Evolutionary conservation across 1,140 invertebrate species (phyloP).

Genomic region (Phymastichus coffea): DNA sequence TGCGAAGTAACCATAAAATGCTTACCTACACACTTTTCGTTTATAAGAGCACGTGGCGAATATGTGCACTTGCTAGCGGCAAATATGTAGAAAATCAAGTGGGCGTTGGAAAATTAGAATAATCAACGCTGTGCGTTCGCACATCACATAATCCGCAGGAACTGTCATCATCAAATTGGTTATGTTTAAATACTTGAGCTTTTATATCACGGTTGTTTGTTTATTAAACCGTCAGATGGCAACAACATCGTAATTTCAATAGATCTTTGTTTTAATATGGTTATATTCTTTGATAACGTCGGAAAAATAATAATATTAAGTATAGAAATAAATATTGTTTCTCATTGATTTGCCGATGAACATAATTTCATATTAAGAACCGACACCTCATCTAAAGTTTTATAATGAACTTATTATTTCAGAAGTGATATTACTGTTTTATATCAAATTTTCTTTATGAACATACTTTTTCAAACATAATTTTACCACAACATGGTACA

Average conservation of each 20-base stretch:
- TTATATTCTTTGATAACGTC: not conserved
- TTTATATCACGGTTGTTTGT: not conserved
- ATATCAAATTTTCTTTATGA: not conserved
- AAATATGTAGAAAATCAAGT: no score
- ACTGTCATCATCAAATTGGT: not conserved
- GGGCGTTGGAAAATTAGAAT: constrained; percentile 2
- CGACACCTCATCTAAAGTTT: no score
- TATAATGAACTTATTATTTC: no score
- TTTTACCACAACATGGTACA: constrained; percentile 14
- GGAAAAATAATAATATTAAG: no score
- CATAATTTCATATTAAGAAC: no score
- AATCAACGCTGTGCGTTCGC: not conserved
- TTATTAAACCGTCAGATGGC: not conserved
- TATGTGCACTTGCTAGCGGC: no score
- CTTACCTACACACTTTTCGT: no score
- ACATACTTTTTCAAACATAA: not conserved
- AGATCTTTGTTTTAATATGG: not conserved
- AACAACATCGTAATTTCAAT: not conserved
- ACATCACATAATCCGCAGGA: not conserved
- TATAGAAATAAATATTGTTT: no score
- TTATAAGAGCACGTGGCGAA: no score
- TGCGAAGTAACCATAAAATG: no score
- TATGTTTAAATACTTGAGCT: not conserved
- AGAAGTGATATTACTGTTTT: not conserved
- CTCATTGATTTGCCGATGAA: no score